A percentile compares a stretch with the other conserved stretches of the same genome.
phyloP scores from a whole-genome alignment of 64 coral and sea anemone species.

The Stichodactyla mertensii region DNA sequence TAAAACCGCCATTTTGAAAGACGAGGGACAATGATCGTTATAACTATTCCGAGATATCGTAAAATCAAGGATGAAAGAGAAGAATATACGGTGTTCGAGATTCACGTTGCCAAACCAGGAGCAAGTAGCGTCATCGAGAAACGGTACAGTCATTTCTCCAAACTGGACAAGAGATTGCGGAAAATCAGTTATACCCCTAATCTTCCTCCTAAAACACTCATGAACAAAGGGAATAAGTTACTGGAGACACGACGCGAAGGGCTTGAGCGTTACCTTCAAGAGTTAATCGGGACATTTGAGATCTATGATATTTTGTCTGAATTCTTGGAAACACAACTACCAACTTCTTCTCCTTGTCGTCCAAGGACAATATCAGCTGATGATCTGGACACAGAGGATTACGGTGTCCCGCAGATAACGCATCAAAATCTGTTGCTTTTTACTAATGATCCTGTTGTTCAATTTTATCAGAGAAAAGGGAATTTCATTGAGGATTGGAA shows the following conservation, averaged over 20 bases:
- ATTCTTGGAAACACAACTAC: conserved; percentile 63
- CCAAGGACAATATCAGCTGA: conserved; percentile 40
- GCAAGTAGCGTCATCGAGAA: conserved; percentile 49
- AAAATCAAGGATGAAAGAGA: conserved; percentile 68
- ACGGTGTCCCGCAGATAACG: conserved; percentile 16
- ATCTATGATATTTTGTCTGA: conserved; percentile 39
- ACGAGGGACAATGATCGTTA: conserved; percentile 52
- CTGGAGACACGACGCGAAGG: conserved; percentile 76
- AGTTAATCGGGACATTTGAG: conserved; percentile 40
- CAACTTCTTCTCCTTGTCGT: background rate
- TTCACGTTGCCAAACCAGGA: conserved; percentile 71
- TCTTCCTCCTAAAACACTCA: conserved; percentile 74
- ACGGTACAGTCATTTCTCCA: conserved; percentile 67
- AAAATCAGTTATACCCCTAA: conserved; percentile 62
- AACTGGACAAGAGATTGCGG: conserved; percentile 77
- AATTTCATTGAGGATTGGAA: conserved; percentile 13
- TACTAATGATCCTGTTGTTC: conserved; percentile 59
- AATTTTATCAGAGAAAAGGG: background rate
- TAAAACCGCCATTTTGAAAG: background rate
- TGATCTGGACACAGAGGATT: conserved; percentile 27
- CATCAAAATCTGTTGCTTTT: conserved; percentile 86
- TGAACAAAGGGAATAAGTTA: conserved; percentile 69
- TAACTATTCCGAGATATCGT: conserved; percentile 70
- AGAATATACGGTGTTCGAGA: conserved; percentile 80
- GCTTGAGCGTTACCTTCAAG: conserved; percentile 64